These are phyloP conservation scores for Luehdorfia chinensis DNA, from an alignment of 1,140 invertebrate species.

Conservation along the genomic window DNA sequence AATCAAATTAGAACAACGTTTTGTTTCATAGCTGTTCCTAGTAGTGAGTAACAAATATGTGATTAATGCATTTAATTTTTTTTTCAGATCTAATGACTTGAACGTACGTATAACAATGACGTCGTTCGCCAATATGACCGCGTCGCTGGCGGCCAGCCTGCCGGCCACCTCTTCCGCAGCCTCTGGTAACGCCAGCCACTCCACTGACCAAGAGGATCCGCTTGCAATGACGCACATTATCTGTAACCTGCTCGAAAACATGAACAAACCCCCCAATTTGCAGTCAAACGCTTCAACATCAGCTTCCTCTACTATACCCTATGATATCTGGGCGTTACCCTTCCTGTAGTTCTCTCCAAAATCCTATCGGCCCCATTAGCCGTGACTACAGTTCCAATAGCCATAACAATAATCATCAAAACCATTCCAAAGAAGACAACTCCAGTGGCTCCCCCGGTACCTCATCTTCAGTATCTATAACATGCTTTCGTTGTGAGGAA, in stretches of 20 bases:
- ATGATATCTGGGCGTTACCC: constrained; percentile 58
- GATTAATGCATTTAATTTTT: too few relatives aligned
- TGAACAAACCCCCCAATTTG: constrained; percentile 45
- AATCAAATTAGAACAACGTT: too few relatives aligned
- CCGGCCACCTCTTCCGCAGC: constrained; percentile 47
- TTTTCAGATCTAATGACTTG: constrained; percentile 62
- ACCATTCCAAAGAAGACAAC: constrained; percentile 59
- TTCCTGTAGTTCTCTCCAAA: constrained; percentile 47
- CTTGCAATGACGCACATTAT: constrained; percentile 64
- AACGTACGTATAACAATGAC: constrained; percentile 45
- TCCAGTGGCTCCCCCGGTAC: constrained; percentile 69
- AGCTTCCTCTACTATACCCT: constrained; percentile 45
- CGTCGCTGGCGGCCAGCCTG: constrained; percentile 50
- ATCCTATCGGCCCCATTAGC: constrained; percentile 35
- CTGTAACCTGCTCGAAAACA: constrained; percentile 66
- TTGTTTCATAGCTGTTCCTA: too few relatives aligned
- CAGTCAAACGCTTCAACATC: constrained; percentile 35
- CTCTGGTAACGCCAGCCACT: constrained; percentile 29
- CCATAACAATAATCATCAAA: constrained; percentile 48
- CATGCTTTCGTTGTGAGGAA: constrained; percentile 72
- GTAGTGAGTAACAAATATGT: too few relatives aligned
- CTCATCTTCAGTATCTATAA: constrained; percentile 68
- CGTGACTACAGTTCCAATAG: constrained; percentile 41
- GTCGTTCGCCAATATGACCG: constrained; percentile 59
- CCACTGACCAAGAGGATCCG: constrained; percentile 47